Conservation (phyloP, 2,113 vertebrate genomes). For the Pygathrix nemaeus region DNA sequence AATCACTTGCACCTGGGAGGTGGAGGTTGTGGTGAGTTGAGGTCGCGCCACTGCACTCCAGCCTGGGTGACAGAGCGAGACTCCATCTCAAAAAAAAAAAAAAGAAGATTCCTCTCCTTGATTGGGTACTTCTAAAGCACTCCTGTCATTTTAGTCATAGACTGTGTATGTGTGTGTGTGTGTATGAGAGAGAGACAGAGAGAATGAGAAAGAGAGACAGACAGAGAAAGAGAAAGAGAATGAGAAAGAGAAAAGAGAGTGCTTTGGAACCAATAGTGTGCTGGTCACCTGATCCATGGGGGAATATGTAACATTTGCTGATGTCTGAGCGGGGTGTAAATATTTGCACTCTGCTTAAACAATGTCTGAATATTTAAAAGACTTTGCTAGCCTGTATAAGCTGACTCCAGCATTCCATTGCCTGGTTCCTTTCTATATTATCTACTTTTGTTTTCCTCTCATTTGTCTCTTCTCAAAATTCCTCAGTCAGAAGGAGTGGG, state of each 20-base stretch:
- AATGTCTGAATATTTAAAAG: not conserved
- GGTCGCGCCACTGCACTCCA: no score
- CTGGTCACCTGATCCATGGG: not conserved
- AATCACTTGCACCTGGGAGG: no score
- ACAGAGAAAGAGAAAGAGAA: not conserved
- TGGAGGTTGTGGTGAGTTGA: no score
- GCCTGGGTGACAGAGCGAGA: no score
- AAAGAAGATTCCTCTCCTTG: not conserved
- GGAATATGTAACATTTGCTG: not conserved
- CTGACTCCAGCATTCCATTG: not conserved
- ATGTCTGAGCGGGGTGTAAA: not conserved
- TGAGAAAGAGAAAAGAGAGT: not conserved
- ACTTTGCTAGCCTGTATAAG: not conserved
- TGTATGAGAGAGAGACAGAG: not conserved
- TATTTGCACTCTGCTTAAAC: not conserved
- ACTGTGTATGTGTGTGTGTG: not conserved
- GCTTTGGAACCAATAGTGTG: not conserved
- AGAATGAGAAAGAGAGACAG: not conserved
- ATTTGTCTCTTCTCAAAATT: not conserved
- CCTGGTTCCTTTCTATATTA: not conserved
- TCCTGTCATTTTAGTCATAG: not conserved
- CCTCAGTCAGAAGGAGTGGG: not conserved
- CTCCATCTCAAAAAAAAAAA: no score
- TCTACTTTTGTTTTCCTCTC: not conserved
- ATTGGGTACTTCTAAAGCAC: not conserved